These are phyloP conservation scores for Lithobates sylvaticus DNA, from an alignment of 2,797 vertebrate species.

Conservation along the genomic window DNA sequence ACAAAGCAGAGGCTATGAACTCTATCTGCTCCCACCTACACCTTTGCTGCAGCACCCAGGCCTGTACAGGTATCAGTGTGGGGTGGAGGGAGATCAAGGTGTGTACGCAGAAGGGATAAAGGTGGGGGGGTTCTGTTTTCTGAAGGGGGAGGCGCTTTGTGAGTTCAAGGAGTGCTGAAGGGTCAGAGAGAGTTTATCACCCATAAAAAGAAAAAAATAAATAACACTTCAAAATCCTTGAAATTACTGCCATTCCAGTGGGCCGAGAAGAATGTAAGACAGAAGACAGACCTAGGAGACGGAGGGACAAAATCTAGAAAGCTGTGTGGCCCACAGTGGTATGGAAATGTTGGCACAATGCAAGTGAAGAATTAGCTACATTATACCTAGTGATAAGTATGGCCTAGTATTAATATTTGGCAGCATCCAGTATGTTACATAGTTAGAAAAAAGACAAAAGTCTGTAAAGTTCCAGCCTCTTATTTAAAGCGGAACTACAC, in stretches of 20 bases:
- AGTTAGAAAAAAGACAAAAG: too few relatives aligned
- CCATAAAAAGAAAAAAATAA: conserved; percentile 56
- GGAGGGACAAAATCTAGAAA: background rate
- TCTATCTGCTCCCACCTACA: conserved; percentile 1
- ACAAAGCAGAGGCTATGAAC: background rate
- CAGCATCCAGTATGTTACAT: background rate
- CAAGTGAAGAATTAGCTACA: background rate
- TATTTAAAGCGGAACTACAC: too few relatives aligned
- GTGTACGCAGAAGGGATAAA: conserved; percentile 26
- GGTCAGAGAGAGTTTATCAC: conserved; percentile 62
- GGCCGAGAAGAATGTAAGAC: conserved; percentile 35
- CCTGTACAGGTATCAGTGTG: conserved; percentile 5
- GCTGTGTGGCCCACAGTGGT: background rate
- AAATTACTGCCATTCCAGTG: conserved; percentile 61
- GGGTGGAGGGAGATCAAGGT: conserved; percentile 44
- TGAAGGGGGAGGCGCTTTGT: conserved; percentile 53
- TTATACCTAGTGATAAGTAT: background rate
- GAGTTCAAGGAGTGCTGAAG: conserved; percentile 55
- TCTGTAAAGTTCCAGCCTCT: too few relatives aligned
- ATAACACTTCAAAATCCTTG: conserved; percentile 61
- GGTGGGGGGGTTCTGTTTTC: conserved; percentile 48
- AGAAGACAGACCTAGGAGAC: background rate
- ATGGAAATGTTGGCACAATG: background rate
- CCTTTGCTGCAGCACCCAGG: background rate
- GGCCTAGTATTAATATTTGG: background rate